These are phyloP conservation scores for Melikaiella ostensackeni DNA, from an alignment of 2,888 invertebrate genomes.

Conservation along the genomic window DNA sequence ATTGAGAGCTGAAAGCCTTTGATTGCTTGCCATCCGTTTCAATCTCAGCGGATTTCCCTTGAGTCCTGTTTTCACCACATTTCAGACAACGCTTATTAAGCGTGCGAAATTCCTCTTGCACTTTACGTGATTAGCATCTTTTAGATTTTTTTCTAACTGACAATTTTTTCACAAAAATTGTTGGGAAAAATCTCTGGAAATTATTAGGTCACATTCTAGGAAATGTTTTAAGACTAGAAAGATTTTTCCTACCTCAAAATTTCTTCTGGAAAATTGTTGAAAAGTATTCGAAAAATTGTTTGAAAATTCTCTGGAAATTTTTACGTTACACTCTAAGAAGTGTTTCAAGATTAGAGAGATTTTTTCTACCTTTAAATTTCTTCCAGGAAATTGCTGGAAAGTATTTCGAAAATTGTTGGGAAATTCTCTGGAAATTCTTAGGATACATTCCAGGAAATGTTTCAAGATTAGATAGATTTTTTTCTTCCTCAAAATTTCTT, in stretches of 20 bases:
- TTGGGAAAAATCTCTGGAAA: too few relatives aligned
- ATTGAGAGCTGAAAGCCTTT: not conserved
- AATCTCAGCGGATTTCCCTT: not conserved
- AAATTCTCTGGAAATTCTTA: not conserved
- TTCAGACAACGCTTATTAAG: not conserved
- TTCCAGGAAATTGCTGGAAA: too few relatives aligned
- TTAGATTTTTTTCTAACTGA: too few relatives aligned
- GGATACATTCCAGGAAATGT: not conserved
- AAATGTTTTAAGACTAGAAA: too few relatives aligned
- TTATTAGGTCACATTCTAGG: too few relatives aligned
- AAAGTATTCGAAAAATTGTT: not conserved
- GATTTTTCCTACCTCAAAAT: not conserved
- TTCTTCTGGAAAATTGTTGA: not conserved
- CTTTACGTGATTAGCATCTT: not conserved
- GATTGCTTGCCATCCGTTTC: not conserved
- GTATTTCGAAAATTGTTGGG: too few relatives aligned
- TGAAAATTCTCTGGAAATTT: too few relatives aligned
- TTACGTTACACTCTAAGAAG: too few relatives aligned
- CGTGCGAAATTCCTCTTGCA: not conserved
- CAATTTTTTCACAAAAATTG: too few relatives aligned
- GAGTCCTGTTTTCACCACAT: not conserved
- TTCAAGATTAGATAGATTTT: too few relatives aligned
- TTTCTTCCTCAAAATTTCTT: not conserved
- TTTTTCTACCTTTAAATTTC: too few relatives aligned
- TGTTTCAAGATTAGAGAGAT: too few relatives aligned